A percentile compares a stretch with the other conserved stretches of the same genome.
Conservation (phyloP, 2,797 vertebrate species). For the Tapirus indicus region DNA sequence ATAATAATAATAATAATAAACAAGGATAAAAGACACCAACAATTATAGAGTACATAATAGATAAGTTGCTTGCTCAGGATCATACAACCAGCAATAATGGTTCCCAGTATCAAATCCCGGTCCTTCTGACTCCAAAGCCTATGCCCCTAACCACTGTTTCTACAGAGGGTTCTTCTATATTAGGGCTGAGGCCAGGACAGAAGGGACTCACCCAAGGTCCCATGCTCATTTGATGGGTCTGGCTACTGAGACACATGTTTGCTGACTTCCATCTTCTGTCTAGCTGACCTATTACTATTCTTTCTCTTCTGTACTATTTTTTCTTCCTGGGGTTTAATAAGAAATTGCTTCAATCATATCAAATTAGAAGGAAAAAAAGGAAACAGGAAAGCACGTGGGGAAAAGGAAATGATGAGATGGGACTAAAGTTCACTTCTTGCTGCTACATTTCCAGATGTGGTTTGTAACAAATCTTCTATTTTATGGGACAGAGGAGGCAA, state of each 20-base stretch:
- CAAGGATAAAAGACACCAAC: neutral
- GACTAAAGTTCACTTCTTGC: neutral
- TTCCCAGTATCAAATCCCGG: neutral
- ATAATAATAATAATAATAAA: neutral
- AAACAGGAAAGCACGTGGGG: neutral
- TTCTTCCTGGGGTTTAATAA: neutral
- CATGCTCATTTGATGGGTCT: neutral
- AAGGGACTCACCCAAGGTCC: neutral
- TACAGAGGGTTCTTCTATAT: neutral
- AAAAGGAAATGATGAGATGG: conserved; percentile 2
- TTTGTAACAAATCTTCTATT: neutral
- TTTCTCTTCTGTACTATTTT: neutral
- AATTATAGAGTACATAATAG: neutral
- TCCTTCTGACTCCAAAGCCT: neutral
- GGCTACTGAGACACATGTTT: neutral
- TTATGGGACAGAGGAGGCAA: neutral
- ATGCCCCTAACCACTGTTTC: neutral
- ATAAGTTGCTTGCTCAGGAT: neutral
- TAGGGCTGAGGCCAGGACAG: neutral
- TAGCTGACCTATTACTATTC: neutral
- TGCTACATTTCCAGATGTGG: neutral
- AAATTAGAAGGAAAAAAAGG: neutral
- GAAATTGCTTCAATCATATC: neutral
- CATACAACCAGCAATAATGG: neutral
- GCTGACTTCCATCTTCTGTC: neutral